Evolutionary conservation across 2,888 invertebrate genomes (phyloP), one percentile per base, ranked within the genome.

Genomic region (Lepidocyrtoides sp.): DNA sequence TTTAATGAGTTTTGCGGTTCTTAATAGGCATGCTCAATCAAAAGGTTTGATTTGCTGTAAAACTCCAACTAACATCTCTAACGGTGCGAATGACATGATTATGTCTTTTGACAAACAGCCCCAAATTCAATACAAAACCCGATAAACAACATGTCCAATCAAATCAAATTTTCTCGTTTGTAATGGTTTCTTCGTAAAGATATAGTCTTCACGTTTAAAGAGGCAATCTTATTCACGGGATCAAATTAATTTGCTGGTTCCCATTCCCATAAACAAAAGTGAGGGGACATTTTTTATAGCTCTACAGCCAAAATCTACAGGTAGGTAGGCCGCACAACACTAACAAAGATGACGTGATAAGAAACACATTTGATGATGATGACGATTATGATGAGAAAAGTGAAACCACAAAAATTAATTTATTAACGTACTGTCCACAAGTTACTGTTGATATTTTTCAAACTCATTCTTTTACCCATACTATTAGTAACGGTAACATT

Each of bases 381-480:
- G n/a, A n/a, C n/a, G n/a, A n/a, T n/a, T n/a, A 63, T 7, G 23
- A 72, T 7, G 36, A 69, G 69, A n/a, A n/a, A 72, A 72, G n/a
- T 41, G 72, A 41, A 72, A 72, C 72, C 72, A 29, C 72, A 72
- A 41, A 14, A 36, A 17, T 72, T 36, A 29, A 41, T 72, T 72
- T 29, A 69, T 72, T 72, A 41, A 4, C 8, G 17, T 17, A 10
- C 41, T 72, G n/a, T 72, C 14, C 26, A 12, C 7, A 29, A 10
- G 8, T 63, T 63, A 4, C 32, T 26, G 14, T 26, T 23, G 57
- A 20, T 20, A 57, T 57, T 26, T 60, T 17, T 51, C 1, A 51
- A 26, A 20, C n/a, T n/a, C n/a, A n/a, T n/a, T n/a, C n/a, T n/a
- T 36, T 8, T 14, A 44, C 14, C 44, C 44, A 44, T 51, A 12